Evolutionary conservation across 2,888 invertebrate species (phyloP).

Genomic region (Noctua janthe): DNA sequence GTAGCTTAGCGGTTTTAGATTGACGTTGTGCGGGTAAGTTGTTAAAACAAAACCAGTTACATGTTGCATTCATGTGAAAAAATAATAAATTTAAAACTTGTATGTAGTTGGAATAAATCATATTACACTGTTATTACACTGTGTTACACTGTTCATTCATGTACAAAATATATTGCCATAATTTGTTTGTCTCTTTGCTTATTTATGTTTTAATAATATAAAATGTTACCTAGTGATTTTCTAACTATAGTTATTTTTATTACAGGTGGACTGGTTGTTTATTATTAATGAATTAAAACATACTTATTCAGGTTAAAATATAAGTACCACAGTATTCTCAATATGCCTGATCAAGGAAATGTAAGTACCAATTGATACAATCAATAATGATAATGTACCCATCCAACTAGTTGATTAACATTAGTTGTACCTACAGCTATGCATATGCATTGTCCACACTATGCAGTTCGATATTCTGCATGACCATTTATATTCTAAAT

Average conservation of each 20-base stretch:
- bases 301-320: not conserved
- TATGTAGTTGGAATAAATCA: not conserved
- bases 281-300: constrained; percentile 12
- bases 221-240: not conserved
- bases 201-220: not conserved
- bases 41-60: not conserved
- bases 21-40: not conserved
- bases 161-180: not conserved
- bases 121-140: not conserved
- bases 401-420: constrained; percentile 31
- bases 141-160: not conserved
- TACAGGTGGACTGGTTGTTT: constrained; percentile 20
- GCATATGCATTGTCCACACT: constrained; percentile 8
- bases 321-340: constrained; percentile 2
- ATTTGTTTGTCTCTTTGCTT: not conserved
- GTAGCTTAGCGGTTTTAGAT: not conserved
- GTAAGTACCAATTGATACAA: constrained; percentile 49
- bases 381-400: constrained; percentile 15
- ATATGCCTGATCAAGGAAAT: constrained; percentile 51
- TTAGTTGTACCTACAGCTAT: constrained; percentile 24
- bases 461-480: not conserved
- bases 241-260: constrained; percentile 9
- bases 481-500: constrained; percentile 4
- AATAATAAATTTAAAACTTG: not conserved
- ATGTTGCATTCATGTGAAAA: not conserved